These are phyloP conservation scores for Tetrao urogallus DNA, from an alignment of 2,113 vertebrate species.

Conservation along the genomic window DNA sequence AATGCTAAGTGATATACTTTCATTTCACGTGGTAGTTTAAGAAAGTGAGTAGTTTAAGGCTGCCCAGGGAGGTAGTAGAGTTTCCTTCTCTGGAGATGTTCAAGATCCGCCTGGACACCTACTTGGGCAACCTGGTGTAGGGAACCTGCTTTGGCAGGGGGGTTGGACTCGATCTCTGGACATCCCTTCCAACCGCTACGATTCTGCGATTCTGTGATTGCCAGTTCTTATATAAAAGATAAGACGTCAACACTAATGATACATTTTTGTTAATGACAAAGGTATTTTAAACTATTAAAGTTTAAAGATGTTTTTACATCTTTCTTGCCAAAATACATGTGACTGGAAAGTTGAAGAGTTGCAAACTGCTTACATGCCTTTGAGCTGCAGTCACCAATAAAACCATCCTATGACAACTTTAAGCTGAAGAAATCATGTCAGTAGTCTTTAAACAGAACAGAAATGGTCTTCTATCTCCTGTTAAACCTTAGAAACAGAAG, in stretches of 20 bases:
- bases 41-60: neutral
- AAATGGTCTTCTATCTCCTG: neutral
- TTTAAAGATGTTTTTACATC: neutral
- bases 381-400: neutral
- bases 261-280: neutral
- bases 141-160: no score
- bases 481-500: neutral
- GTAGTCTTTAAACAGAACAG: neutral
- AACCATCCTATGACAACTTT: neutral
- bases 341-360: neutral
- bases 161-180: no score
- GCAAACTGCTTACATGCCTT: neutral
- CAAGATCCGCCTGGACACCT: no score
- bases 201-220: neutral
- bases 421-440: neutral
- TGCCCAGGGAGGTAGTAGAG: no score
- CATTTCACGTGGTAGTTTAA: neutral
- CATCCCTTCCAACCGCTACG: no score
- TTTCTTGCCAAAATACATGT: neutral
- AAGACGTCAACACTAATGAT: neutral
- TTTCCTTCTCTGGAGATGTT: no score
- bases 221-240: neutral
- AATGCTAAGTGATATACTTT: neutral
- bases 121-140: no score
- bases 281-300: accelerated